These are phyloP conservation scores for Aelia acuminata DNA, from an alignment of 2,888 invertebrate genomes.

Conservation along the genomic window DNA sequence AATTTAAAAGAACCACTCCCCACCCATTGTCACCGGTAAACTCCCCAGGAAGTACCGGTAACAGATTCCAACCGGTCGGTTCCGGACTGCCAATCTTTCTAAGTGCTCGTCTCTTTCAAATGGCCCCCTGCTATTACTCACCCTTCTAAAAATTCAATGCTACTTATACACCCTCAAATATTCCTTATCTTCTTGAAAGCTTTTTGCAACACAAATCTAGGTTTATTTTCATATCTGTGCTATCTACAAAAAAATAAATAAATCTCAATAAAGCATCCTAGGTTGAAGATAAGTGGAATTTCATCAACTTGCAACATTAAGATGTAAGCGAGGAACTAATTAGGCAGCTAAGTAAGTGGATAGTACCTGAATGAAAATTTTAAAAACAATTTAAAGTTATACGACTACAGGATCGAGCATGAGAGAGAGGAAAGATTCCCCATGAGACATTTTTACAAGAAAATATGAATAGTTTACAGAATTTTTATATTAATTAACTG, in stretches of 20 bases:
- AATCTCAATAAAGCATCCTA: too few relatives aligned
- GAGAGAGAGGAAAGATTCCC: too few relatives aligned
- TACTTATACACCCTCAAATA: conserved; percentile 26
- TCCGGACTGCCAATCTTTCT: conserved; percentile 20
- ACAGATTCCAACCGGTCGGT: neutral
- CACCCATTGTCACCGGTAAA: neutral
- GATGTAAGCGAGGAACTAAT: too few relatives aligned
- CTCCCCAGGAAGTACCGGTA: neutral
- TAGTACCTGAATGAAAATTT: too few relatives aligned
- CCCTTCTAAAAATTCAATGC: conserved; percentile 35
- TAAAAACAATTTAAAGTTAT: too few relatives aligned
- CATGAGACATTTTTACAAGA: too few relatives aligned
- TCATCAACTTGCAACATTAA: too few relatives aligned
- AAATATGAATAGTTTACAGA: too few relatives aligned
- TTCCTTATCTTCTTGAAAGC: conserved; percentile 22
- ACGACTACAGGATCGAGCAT: too few relatives aligned
- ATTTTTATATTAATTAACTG: too few relatives aligned
- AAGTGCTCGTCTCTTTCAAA: conserved; percentile 31
- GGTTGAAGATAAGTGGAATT: too few relatives aligned
- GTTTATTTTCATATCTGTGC: neutral
- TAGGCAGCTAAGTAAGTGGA: too few relatives aligned
- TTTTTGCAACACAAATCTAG: neutral
- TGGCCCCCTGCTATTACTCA: neutral
- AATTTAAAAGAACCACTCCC: neutral
- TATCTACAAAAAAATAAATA: neutral